Base-by-base conservation (phyloP, 2,797 vertebrate genomes). In the Cuculus canorus region DNA sequence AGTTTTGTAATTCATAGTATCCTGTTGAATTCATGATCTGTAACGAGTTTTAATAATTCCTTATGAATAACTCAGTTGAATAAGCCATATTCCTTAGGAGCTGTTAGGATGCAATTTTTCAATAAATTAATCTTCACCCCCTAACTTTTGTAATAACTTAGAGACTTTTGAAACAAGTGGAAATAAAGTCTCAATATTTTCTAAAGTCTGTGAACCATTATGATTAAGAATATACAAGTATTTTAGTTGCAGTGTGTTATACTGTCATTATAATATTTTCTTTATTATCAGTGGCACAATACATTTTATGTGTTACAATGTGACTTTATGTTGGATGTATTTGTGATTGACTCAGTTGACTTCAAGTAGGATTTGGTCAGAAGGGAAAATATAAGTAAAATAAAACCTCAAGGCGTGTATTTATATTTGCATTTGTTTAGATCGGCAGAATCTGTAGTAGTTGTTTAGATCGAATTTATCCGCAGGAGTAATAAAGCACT, bases 111-210 rank as follows among this genome's bases (percentile, higher is more conserved):
- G 5, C 21, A 32, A 10, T 45, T 48, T 64, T 73, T 88, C 60
- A 50, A 19, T 6, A 43, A 11, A 45, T 41, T 77, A 6, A 2
- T 78, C 7, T 70, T n/a, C 5, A 6, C 5, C 6, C 17, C 13
- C 0, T 0, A 13, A 27, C 5, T 79, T 79, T 91, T n/a, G 7
- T 68, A 10, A 13, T 65, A 68, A 35, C 1, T 9, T 18, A 2
- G 10, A 76, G 23, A 18, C n/a, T 50, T 91, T 79, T 85, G 2
- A 79, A 82, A 45, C 24, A 81, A 48, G 19, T 32, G 1, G 11
- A 11, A 83, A 80, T 64, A 68, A 88, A 43, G 23, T 84, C 9
- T 27, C 6, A 45, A 0, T 57, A 35, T 64, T 71, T 80, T 81
- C 27, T 22, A 50, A 72, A 47, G 5, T 25, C 28, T 45, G 30